Base-by-base conservation (phyloP, 2,888 invertebrate species). In the Torymus aiolomorphi region DNA sequence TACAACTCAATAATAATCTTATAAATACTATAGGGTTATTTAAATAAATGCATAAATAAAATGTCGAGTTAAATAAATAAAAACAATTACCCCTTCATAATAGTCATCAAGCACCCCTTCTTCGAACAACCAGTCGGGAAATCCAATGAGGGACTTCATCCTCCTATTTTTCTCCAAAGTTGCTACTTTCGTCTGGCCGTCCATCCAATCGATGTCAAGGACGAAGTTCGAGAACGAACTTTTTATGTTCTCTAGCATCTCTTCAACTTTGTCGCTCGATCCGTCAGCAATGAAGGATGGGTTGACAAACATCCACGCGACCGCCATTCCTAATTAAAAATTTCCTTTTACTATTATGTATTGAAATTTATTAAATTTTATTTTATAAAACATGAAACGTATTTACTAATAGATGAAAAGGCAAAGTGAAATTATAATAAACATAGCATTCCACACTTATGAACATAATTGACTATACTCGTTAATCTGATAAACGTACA, bases 111-210 rank as follows among this genome's bases (percentile, higher is more conserved):
- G 88, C 72, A 92, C 91, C 0, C 93, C 93, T 31, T 93, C 92
- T 83, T 95, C 92, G 67, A 94, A 92, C 2, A 96, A 91, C 95
- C 96, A 96, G 71, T 94, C 92, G 0, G 96, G 96, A 88, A 94
- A 96, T 0, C 96, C 96, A 83, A 96, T 94, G 76, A 94, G 93
- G 75, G 94, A 94, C 75, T 93, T 93, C 95, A 96, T 96, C 85
- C 93, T 92, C 57, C 92, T 92, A 2, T 94, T 95, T 88, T 96
- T 96, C 83, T 94, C 93, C 76, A 96, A 92, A 0, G 96, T 96
- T 8, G 93, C 94, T 42, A 92, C 84, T 89, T 96, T 96, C 0
- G 96, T 96, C 72, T 91, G 88, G 31, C 91, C 90, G 86, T 96
- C 96, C 95, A 96, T 96, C 96, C 96, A 96, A 76, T 92, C 92